Percentiles rank a stretch among this genome's conserved stretches.
These are phyloP conservation scores for Petaurus breviceps DNA, from an alignment of 2,113 vertebrate genomes.

Conservation along the genomic window DNA sequence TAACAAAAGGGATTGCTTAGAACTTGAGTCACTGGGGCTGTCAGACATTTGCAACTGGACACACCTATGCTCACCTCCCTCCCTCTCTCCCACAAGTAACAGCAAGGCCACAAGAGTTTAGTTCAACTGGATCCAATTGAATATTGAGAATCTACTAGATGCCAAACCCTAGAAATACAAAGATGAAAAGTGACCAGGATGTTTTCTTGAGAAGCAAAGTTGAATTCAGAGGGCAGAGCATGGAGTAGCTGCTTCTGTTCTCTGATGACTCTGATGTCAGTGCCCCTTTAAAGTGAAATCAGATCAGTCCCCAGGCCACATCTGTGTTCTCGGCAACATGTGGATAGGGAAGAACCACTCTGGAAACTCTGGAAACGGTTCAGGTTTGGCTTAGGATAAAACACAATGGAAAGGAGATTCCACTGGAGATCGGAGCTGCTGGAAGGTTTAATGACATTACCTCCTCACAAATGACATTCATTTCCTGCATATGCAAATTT, in stretches of 20 bases:
- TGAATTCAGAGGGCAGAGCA: neutral
- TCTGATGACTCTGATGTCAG: conserved; percentile 43
- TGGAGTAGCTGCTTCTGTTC: conserved; percentile 29
- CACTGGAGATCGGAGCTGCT: conserved; percentile 79
- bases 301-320: conserved; percentile 39
- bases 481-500: conserved; percentile 95
- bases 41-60: accelerated
- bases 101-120: neutral
- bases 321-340: neutral
- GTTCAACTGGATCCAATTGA: neutral
- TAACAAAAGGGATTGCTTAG: neutral
- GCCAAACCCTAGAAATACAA: neutral
- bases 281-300: conserved; percentile 64
- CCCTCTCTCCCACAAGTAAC: neutral
- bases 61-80: neutral
- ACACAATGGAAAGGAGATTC: conserved; percentile 67
- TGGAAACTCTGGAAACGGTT: conserved; percentile 60
- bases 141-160: conserved; percentile 50
- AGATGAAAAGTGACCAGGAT: neutral
- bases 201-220: neutral
- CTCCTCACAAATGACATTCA: conserved; percentile 88
- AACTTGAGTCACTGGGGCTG: neutral
- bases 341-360: conserved; percentile 30
- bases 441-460: conserved; percentile 90
- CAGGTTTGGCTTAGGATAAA: conserved; percentile 20